Evolutionary conservation across 2,888 invertebrate genomes (phyloP).

Genomic region (Phortica magna): DNA sequence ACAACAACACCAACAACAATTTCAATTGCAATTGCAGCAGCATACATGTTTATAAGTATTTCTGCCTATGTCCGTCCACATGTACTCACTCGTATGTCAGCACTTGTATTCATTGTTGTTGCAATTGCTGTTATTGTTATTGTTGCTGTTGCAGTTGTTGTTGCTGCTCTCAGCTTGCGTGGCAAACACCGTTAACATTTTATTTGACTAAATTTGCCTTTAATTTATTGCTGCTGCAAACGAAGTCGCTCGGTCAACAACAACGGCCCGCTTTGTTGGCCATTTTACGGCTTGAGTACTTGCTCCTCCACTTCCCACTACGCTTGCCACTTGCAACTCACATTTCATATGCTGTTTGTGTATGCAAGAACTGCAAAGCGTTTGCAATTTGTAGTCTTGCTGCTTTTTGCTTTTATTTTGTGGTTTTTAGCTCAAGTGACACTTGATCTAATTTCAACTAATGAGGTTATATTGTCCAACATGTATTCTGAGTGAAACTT

Average conservation of each 20-base stretch:
- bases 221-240: constrained; percentile 66
- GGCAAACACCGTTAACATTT: constrained; percentile 66
- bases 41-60: constrained; percentile 9
- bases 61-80: constrained; percentile 3
- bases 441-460: constrained; percentile 64
- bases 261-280: background rate
- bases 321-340: constrained; percentile 1
- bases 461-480: constrained; percentile 21
- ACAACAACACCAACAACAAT: constrained; percentile 6
- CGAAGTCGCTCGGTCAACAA: background rate
- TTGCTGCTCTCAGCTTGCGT: constrained; percentile 11
- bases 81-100: constrained; percentile 21
- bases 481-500: background rate
- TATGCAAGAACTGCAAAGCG: constrained; percentile 1
- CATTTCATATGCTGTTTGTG: background rate
- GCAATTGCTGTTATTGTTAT: background rate
- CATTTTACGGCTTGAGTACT: background rate
- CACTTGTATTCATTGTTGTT: background rate
- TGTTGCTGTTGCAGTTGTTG: background rate
- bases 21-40: background rate
- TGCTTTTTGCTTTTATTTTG: constrained; percentile 41
- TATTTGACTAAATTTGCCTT: constrained; percentile 72
- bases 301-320: background rate
- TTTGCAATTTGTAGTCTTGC: constrained; percentile 32
- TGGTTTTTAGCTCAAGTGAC: constrained; percentile 57